Evolutionary conservation across 37 sponge, comb jelly and placozoan genomes (phyloP).

Genomic region (Ephydatia muelleri): DNA sequence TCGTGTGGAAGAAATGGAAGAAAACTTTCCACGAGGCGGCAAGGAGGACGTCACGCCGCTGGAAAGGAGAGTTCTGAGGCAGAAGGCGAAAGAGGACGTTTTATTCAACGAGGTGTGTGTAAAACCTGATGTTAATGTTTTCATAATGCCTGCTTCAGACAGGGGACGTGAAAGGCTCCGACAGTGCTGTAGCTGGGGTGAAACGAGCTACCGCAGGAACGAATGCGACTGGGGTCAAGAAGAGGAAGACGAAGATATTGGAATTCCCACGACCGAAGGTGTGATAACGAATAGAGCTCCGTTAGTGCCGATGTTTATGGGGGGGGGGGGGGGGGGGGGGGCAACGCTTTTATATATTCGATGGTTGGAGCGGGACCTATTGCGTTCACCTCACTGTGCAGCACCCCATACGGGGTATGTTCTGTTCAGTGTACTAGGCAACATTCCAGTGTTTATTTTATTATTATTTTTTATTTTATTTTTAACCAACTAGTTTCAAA

Average conservation of each 20-base stretch:
- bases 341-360: no score
- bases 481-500: no score
- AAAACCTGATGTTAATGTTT: background rate
- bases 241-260: slow-evolving; percentile 2
- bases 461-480: no score
- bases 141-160: background rate
- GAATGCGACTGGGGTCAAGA: background rate
- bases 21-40: slow-evolving; percentile 81
- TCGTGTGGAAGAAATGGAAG: slow-evolving; percentile 7
- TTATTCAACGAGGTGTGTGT: slow-evolving; percentile 45
- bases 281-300: background rate
- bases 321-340: no score
- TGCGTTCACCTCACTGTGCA: no score
- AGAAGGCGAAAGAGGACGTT: slow-evolving; percentile 69
- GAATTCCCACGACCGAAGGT: background rate
- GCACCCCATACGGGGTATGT: no score
- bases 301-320: no score
- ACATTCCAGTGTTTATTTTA: no score
- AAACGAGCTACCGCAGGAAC: background rate
- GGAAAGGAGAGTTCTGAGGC: slow-evolving; percentile 52
- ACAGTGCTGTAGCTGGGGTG: background rate
- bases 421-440: no score
- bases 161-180: background rate
- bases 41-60: slow-evolving; percentile 63
- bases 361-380: no score